Evolutionary conservation across 2,113 vertebrate species (phyloP).

Genomic region (Otis tarda): DNA sequence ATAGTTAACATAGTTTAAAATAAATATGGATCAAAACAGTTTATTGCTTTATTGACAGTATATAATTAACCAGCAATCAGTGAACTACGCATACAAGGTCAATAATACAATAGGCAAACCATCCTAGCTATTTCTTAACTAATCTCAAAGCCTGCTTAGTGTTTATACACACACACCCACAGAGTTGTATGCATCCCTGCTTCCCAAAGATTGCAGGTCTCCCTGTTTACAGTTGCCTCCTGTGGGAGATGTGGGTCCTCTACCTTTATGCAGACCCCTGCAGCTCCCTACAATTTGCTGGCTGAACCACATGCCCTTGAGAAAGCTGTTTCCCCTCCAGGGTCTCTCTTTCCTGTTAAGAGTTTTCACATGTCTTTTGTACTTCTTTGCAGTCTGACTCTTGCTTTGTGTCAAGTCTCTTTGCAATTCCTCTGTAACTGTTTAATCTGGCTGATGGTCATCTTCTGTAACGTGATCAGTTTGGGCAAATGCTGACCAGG

Average conservation of each 20-base stretch:
- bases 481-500: neutral
- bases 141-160: neutral
- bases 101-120: neutral
- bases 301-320: neutral
- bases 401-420: neutral
- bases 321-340: neutral
- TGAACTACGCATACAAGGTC: neutral
- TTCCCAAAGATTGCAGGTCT: neutral
- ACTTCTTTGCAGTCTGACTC: neutral
- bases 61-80: neutral
- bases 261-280: neutral
- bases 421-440: neutral
- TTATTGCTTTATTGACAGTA: neutral
- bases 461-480: neutral
- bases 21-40: neutral
- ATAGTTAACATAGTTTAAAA: neutral
- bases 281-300: neutral
- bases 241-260: neutral
- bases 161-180: rapidly evolving
- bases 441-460: neutral
- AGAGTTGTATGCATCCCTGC: neutral
- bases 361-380: neutral
- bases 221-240: neutral
- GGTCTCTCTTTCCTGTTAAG: neutral
- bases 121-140: neutral